A percentile compares a stretch with the other conserved stretches of the same genome.
These are phyloP conservation scores for Rhadina sibilatrix DNA, from an alignment of 2,113 vertebrate genomes.

Conservation along the genomic window DNA sequence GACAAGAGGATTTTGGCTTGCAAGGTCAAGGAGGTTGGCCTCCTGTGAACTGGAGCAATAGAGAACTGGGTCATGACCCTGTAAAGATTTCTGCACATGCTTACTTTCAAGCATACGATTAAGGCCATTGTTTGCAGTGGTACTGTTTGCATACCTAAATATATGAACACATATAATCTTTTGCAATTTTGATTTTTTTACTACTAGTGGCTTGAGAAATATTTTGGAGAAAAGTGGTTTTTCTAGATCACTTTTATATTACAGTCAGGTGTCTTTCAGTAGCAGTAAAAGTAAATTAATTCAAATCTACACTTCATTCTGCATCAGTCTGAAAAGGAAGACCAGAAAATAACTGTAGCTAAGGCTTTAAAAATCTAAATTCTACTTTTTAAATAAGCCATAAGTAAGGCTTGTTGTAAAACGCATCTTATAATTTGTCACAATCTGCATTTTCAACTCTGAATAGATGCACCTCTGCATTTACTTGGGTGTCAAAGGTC, in stretches of 20 bases:
- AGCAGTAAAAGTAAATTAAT: neutral
- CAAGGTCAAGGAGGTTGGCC: constrained; percentile 34
- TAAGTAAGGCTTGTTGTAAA: neutral
- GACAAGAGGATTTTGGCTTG: constrained; percentile 18
- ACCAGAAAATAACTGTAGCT: neutral
- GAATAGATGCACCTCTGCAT: neutral
- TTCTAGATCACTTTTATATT: neutral
- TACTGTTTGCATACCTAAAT: neutral
- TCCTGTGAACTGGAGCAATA: constrained; percentile 13
- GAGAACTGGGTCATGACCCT: neutral
- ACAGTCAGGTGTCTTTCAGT: neutral
- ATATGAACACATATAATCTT: neutral
- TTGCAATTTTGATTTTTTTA: neutral
- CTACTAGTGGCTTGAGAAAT: neutral
- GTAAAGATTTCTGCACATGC: neutral
- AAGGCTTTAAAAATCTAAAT: neutral
- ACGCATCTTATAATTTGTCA: neutral
- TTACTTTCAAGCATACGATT: neutral
- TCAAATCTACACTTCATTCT: neutral
- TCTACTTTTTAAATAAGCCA: neutral
- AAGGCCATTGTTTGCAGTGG: neutral
- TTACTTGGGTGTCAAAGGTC: neutral
- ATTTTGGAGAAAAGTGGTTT: neutral
- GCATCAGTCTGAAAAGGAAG: neutral
- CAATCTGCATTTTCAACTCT: neutral